phyloP scores from a whole-genome alignment of 2,888 invertebrate species.

The Nudaria mundana region DNA sequence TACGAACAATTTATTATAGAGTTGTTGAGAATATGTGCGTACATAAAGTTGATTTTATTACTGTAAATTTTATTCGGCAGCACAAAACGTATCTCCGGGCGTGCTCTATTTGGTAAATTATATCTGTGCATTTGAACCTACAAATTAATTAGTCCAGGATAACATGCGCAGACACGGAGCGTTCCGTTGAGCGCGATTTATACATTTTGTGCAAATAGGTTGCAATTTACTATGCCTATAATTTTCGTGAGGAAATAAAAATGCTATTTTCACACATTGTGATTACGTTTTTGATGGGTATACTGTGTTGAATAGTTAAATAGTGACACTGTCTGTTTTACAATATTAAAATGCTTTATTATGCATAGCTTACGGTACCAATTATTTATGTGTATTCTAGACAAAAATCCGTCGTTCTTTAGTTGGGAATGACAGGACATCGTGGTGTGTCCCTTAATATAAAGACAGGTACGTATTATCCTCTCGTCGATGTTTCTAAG shows the following conservation, averaged over 20 bases:
- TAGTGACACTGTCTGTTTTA: constrained; percentile 38
- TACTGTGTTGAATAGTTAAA: constrained; percentile 60
- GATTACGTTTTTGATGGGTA: constrained; percentile 56
- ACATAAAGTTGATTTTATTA: too few relatives aligned
- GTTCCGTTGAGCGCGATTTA: constrained; percentile 17
- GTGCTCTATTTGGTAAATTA: constrained; percentile 12
- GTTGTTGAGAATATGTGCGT: too few relatives aligned
- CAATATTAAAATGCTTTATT: too few relatives aligned
- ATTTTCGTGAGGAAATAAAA: constrained; percentile 61
- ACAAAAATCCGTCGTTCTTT: too few relatives aligned
- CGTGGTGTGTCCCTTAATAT: too few relatives aligned
- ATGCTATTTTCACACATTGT: constrained; percentile 58
- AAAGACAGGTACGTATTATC: too few relatives aligned
- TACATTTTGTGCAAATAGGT: constrained; percentile 43
- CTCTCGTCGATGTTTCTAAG: too few relatives aligned
- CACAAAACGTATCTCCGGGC: constrained; percentile 16
- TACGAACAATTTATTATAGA: too few relatives aligned
- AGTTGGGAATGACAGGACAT: too few relatives aligned
- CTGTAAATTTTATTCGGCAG: too few relatives aligned
- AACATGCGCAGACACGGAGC: constrained; percentile 33
- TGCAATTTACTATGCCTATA: constrained; percentile 56
- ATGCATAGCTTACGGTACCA: neutral
- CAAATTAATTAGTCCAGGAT: constrained; percentile 36
- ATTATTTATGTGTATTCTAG: too few relatives aligned
- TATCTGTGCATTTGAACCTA: constrained; percentile 21